Evolutionary conservation across 2,113 vertebrate genomes (phyloP).

Genomic region (Globicephala melas): DNA sequence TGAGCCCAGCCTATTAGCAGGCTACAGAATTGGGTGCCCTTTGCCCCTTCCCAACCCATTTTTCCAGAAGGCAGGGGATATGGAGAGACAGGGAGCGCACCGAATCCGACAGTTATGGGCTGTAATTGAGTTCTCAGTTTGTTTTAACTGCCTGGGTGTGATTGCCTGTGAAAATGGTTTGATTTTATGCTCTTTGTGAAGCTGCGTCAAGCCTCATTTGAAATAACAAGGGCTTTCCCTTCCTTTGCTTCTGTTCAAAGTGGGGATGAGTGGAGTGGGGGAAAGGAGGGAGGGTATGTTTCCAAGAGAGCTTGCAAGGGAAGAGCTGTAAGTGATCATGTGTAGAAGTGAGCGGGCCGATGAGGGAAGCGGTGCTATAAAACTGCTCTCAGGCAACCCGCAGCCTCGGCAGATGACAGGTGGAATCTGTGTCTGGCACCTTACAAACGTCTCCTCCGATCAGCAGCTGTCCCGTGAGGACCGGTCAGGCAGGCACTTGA

Average conservation of each 20-base stretch:
- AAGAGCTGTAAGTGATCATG: slow-evolving; percentile 41
- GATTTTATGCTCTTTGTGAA: slow-evolving; percentile 80
- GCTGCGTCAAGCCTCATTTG: slow-evolving; percentile 81
- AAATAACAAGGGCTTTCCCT: slow-evolving; percentile 81
- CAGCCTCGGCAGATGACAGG: slow-evolving; percentile 64
- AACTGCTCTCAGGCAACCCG: slow-evolving; percentile 37
- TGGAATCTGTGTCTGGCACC: slow-evolving; percentile 28
- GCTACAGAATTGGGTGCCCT: slow-evolving; percentile 50
- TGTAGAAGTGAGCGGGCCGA: background rate
- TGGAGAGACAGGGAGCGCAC: slow-evolving; percentile 55
- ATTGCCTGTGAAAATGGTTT: slow-evolving; percentile 83
- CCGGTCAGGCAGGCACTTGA: background rate
- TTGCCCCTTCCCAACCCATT: background rate
- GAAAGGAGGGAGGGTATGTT: background rate
- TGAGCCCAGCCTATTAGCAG: slow-evolving; percentile 33
- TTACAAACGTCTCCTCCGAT: slow-evolving; percentile 26
- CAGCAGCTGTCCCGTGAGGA: slow-evolving; percentile 17
- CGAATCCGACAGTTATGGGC: slow-evolving; percentile 72
- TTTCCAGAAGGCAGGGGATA: slow-evolving; percentile 65
- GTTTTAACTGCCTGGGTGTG: slow-evolving; percentile 77
- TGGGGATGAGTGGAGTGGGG: background rate
- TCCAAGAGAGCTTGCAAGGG: slow-evolving; percentile 63
- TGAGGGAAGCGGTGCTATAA: slow-evolving; percentile 28
- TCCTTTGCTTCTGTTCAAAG: slow-evolving; percentile 65
- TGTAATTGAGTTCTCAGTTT: slow-evolving; percentile 83